Evolutionary conservation across 2,888 invertebrate species (phyloP), one percentile per base, ranked within the genome.

Genomic region (Drosophila colorata): DNA sequence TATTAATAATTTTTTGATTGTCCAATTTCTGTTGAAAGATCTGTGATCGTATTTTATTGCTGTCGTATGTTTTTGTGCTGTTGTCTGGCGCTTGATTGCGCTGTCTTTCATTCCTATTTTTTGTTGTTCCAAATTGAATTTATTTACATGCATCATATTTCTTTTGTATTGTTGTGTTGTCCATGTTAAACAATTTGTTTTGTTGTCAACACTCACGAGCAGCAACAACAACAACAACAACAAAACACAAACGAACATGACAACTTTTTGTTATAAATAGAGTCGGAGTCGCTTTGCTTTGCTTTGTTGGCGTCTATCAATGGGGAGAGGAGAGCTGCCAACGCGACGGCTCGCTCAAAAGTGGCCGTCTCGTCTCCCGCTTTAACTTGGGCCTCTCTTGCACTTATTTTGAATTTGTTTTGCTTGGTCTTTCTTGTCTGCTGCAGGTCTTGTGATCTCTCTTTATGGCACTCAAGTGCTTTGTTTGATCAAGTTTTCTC

Each of bases 111-210:
- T 58, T 57, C 67, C 35, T 31, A 23, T 69, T 59, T 71, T 66
- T 37, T 74, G 71, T 66, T 60, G 69, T 71, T 69, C 69, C 76
- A 73, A 83, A 83, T 83, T 78, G 67, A 88, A 87, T 85, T 83
- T 69, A 88, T 88, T 84, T 84, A 84, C 88, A 88, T 87, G 84
- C 84, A 83, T 86, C 86, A 86, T 86, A 83, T 88, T 88, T 87
- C 87, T 87, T 78, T 75, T 76, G 63, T 75, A 46, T 51, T 51
- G 59, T 46, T 69, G 69, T 74, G 53, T 75, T 80, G 74, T 74
- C 80, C 80, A 83, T 88, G 86, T 83, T 78, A 61, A 83, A 88
- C 84, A 88, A 85, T 88, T 88, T 87, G 88, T 85, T 80, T 87
- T 70, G 78, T 80, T 85, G 84, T 88, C 84, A 85, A 87, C 84